These are phyloP conservation scores for Drosophila bocki DNA, from an alignment of 1,140 invertebrate genomes.

Conservation along the genomic window DNA sequence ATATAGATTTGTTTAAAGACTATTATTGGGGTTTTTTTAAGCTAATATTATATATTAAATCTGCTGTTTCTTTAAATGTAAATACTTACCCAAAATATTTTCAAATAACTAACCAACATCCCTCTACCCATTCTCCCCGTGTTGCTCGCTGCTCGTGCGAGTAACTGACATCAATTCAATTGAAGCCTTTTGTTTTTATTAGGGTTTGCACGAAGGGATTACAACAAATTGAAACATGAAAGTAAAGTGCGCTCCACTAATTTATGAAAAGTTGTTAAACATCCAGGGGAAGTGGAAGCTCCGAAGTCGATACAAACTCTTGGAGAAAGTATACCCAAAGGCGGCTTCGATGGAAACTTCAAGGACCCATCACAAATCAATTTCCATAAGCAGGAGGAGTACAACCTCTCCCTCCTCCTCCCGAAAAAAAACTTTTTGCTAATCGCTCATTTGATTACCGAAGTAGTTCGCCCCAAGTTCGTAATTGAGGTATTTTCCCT, in stretches of 20 bases:
- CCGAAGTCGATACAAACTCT: background rate
- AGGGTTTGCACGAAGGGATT: slow-evolving; percentile 9
- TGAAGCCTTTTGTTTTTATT: slow-evolving; percentile 22
- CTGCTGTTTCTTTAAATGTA: no score
- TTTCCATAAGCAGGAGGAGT: slow-evolving; percentile 24
- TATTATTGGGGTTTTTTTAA: background rate
- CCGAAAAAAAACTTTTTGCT: slow-evolving; percentile 50
- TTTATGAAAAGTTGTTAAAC: slow-evolving; percentile 13
- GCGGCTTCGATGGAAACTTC: slow-evolving; percentile 13
- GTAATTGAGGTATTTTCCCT: slow-evolving; percentile 79
- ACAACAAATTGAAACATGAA: slow-evolving; percentile 42
- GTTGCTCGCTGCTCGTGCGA: background rate
- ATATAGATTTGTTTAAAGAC: background rate
- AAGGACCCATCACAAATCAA: slow-evolving; percentile 24
- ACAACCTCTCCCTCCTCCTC: no score
- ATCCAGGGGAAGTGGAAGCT: background rate
- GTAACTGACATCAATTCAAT: slow-evolving; percentile 13
- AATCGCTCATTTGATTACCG: slow-evolving; percentile 80
- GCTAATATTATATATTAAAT: no score
- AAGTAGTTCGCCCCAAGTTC: slow-evolving; percentile 74
- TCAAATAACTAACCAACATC: no score
- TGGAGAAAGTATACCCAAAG: background rate
- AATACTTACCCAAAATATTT: no score
- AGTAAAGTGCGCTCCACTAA: slow-evolving; percentile 33
- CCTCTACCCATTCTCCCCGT: background rate